A percentile compares a stretch with the other conserved stretches of the same genome.
phyloP scores from a whole-genome alignment of 2,797 vertebrate genomes.

The Taenioides sp. region DNA sequence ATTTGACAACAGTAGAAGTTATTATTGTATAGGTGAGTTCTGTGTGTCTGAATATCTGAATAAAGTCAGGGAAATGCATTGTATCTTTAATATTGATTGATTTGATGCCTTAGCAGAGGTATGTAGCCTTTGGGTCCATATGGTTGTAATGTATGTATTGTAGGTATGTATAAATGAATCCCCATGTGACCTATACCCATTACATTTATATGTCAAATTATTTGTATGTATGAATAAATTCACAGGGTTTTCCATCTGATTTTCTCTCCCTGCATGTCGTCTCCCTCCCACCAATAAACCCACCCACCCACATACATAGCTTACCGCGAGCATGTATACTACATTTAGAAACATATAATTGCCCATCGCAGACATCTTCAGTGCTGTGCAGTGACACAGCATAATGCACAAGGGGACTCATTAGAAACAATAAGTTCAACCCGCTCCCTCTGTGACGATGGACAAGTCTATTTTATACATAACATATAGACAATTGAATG shows the following conservation, averaged over 20 bases:
- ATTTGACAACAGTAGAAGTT: background rate
- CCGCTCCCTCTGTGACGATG: constrained; percentile 28
- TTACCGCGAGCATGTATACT: background rate
- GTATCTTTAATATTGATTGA: no score
- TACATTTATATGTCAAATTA: background rate
- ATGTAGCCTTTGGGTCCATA: no score
- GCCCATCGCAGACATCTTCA: constrained; percentile 13
- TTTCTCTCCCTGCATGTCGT: background rate
- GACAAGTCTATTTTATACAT: constrained; percentile 35
- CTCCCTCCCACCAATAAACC: constrained; percentile 9
- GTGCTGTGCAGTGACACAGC: constrained; percentile 38
- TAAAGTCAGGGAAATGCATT: no score
- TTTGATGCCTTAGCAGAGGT: background rate
- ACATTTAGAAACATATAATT: background rate
- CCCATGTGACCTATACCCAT: background rate
- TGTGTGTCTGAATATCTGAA: background rate
- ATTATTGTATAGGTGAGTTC: no score
- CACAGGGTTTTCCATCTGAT: background rate
- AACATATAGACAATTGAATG: constrained; percentile 45
- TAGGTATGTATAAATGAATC: background rate
- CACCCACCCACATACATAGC: background rate
- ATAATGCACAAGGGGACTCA: constrained; percentile 58
- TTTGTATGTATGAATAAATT: background rate
- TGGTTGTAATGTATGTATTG: background rate
- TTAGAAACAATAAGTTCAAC: constrained; percentile 66